phyloP scores from a whole-genome alignment of 2,888 invertebrate genomes.

The Venusia cambrica region DNA sequence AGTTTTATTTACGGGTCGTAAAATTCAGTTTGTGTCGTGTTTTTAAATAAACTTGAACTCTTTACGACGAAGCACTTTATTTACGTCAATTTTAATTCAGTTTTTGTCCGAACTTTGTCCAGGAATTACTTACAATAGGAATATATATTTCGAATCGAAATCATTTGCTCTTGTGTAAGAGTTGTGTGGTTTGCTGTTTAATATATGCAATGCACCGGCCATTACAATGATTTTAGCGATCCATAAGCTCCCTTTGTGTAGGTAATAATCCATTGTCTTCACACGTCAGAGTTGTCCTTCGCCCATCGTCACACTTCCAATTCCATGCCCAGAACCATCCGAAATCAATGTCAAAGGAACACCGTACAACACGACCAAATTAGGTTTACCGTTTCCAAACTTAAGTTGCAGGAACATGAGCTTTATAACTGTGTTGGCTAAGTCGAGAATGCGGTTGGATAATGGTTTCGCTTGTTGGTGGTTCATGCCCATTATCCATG shows the following conservation, averaged over 20 bases:
- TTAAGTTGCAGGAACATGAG: constrained; percentile 33
- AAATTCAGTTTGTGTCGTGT: too few species aligned
- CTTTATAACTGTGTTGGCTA: constrained; percentile 37
- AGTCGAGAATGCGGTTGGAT: constrained; percentile 32
- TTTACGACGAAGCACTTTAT: too few species aligned
- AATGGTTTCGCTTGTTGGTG: constrained; percentile 38
- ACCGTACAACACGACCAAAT: constrained; percentile 55
- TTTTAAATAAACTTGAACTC: too few species aligned
- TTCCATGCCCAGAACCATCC: constrained; percentile 52
- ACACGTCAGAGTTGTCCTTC: constrained; percentile 45
- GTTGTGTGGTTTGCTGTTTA: not conserved
- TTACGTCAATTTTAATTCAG: too few species aligned
- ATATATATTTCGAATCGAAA: too few species aligned
- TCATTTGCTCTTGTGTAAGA: too few species aligned
- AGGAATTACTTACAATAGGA: too few species aligned
- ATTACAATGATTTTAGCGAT: constrained; percentile 31
- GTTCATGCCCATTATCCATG: constrained; percentile 61
- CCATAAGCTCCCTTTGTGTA: constrained; percentile 33
- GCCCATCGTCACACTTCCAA: constrained; percentile 47
- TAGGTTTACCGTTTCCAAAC: constrained; percentile 46
- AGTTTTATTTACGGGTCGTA: too few species aligned
- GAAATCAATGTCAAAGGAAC: constrained; percentile 74
- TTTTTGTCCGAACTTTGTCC: too few species aligned
- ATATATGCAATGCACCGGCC: constrained; percentile 11
- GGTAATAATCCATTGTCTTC: constrained; percentile 46